A percentile compares a stretch with the other conserved stretches of the same genome.
Evolutionary conservation across 2,113 vertebrate genomes (phyloP).

Genomic region (Etheostoma cragini): DNA sequence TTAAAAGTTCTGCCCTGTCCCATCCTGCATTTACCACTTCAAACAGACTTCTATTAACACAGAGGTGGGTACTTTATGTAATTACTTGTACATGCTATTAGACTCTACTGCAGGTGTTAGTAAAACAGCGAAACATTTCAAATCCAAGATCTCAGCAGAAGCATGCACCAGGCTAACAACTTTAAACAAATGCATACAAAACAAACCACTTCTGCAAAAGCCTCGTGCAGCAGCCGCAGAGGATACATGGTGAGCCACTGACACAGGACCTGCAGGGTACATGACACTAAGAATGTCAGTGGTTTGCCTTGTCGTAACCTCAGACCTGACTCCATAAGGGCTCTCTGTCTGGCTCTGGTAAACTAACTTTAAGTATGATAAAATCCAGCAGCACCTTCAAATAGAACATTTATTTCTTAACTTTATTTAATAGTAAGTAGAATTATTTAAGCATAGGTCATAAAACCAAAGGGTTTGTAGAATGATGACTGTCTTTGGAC

Average conservation of each 20-base stretch:
- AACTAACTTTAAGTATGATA: slow-evolving; percentile 5
- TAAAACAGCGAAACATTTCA: not conserved
- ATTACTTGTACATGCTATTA: not conserved
- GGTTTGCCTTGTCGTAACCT: slow-evolving; percentile 26
- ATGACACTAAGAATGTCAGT: slow-evolving; percentile 46
- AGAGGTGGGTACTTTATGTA: not conserved
- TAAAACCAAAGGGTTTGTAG: not conserved
- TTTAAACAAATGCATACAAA: not conserved
- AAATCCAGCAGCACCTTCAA: not conserved
- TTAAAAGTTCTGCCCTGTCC: not conserved
- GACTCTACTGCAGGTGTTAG: not conserved
- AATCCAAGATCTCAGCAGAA: slow-evolving; percentile 21
- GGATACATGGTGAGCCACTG: slow-evolving; percentile 24
- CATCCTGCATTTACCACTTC: not conserved
- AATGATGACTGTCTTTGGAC: not conserved
- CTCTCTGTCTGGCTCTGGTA: slow-evolving; percentile 17
- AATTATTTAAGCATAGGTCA: not conserved
- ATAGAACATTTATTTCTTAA: not conserved
- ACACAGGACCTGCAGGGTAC: slow-evolving; percentile 28
- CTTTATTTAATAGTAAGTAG: not conserved
- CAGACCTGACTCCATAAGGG: slow-evolving; percentile 37
- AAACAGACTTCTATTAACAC: not conserved
- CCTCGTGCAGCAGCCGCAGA: slow-evolving; percentile 19
- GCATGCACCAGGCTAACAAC: not conserved
- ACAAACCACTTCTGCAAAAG: slow-evolving; percentile 41